Base-by-base conservation (phyloP, 2,797 vertebrate genomes). In the Propithecus perrieri region DNA sequence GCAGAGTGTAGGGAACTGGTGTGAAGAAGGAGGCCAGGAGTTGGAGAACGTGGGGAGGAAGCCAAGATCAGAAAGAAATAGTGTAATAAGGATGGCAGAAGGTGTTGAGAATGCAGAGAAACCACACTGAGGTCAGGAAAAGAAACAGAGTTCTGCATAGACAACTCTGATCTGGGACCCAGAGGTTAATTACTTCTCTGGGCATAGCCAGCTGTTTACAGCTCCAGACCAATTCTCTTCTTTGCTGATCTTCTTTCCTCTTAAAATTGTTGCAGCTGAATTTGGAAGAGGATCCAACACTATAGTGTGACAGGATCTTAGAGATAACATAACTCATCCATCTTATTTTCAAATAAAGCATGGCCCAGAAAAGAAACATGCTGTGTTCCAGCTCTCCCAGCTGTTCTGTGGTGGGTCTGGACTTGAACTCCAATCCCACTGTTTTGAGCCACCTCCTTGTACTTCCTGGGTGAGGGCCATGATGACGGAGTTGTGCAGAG, bases 351-450 rank as follows among this genome's bases (percentile, higher is more conserved):
- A 43, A 57, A 74, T 61, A 57, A 69, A 15, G 30, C 46, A 46
- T 35, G 28, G 9, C 41, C n/a, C 38, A 33, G 24, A 33, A 79
- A 84, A 53, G 24, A 33, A 48, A 75, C 53, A 79, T 26, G 12
- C 26, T 50, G 13, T 30, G 12, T 1, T 75, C n/a, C 24, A 53
- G 33, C 38, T 75, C n/a, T 88, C 9, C 7, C n/a, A 33, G 71
- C 30, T 88, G 12, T 69, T 90, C 74, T 65, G 48, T 28, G 43
- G 17, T 72, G 35, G n/a, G 53, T 79, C n/a, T 89, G 69, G 48
- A 72, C 46, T 91, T 92, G 85, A 65, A 95, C 18, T 88, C 83
- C 48, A 85, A 75, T 91, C n/a, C 87, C 65, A 8, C 13, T 26
- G 9, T 59, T 94, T 75, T 86, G 71, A 74, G 13, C 63, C 63